Conservation (phyloP, 2,113 vertebrate species). For the Xyliphius kryptos region DNA sequence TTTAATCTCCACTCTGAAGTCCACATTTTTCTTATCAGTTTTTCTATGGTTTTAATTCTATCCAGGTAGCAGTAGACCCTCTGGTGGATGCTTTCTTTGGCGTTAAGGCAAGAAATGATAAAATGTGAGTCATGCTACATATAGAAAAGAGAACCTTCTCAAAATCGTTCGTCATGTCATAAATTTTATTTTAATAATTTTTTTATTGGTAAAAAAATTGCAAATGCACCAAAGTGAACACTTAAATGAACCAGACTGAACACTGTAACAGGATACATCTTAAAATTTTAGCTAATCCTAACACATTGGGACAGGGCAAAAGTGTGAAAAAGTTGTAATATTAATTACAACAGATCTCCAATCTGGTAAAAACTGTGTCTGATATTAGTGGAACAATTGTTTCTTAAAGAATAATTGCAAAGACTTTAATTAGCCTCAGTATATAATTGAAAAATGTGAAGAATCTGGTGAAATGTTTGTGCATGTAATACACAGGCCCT, state of each 20-base stretch:
- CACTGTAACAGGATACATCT: background rate
- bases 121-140: conserved; percentile 43
- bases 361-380: too few relatives aligned
- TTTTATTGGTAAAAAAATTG: background rate
- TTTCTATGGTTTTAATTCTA: conserved; percentile 34
- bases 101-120: conserved; percentile 38
- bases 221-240: background rate
- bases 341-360: background rate
- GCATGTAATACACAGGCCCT: background rate
- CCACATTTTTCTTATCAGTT: conserved; percentile 8
- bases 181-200: background rate
- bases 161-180: conserved; percentile 1
- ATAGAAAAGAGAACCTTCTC: background rate
- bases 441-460: too few relatives aligned
- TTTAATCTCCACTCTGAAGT: conserved; percentile 13
- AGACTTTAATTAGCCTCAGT: background rate
- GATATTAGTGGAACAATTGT: background rate
- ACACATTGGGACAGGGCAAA: too few relatives aligned
- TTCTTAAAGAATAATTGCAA: background rate
- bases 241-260: background rate
- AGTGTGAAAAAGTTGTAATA: background rate
- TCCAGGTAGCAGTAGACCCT: conserved; percentile 43
- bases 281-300: too few relatives aligned
- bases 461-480: background rate
- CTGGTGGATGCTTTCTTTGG: conserved; percentile 9